phyloP scores from a whole-genome alignment of 2,113 vertebrate species.

The Bos taurus region ARS-UCD2.0 NC_037336.1:59867001-59867500 shows the following conservation, averaged over 20 bases:
- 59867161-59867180: not conserved
- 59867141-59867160: not conserved
- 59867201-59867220: not conserved
- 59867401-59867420: not conserved
- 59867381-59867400: not conserved
- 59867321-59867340: not conserved
- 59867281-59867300: not conserved
- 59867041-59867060: not conserved
- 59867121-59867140: not conserved
- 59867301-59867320: not conserved
- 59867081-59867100: not conserved
- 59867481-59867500: not conserved
- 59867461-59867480: not conserved
- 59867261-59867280: not conserved
- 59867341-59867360: not conserved
- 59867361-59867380: not conserved
- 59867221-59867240: not conserved
- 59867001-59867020: not conserved
- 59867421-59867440: not conserved
- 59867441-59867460: not conserved
- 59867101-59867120: rapidly evolving
- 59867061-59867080: not conserved
- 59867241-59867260: not conserved
- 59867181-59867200: not conserved
- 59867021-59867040: not conserved